phyloP scores from a whole-genome alignment of 2,113 vertebrate genomes.

The Gopherus flavomarginatus region DNA sequence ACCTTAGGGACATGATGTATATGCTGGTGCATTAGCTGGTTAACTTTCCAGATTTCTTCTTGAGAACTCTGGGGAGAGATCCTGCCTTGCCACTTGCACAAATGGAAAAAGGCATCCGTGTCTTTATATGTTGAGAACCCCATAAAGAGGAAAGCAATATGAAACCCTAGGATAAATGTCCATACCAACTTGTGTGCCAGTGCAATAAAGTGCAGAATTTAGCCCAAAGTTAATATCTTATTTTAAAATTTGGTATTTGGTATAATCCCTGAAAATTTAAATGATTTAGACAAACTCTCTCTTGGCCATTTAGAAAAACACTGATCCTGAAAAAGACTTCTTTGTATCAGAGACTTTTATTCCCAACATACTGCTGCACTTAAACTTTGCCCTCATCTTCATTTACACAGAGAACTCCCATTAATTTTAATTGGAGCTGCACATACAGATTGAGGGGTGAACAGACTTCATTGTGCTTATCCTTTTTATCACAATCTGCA shows the following conservation, averaged over 20 bases:
- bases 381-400: background rate
- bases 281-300: background rate
- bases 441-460: background rate
- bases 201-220: background rate
- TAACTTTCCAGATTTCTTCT: background rate
- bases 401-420: background rate
- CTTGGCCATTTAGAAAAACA: background rate
- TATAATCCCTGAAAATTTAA: slow-evolving; percentile 11
- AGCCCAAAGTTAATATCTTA: background rate
- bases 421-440: background rate
- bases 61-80: background rate
- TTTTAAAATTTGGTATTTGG: background rate
- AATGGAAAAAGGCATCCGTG: background rate
- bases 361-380: background rate
- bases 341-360: background rate
- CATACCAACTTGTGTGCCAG: background rate
- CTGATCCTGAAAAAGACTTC: background rate
- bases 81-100: background rate
- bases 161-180: background rate
- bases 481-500: slow-evolving; percentile 35
- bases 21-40: background rate
- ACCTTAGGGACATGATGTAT: background rate
- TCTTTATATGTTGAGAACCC: background rate
- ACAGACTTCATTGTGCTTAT: background rate
- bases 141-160: background rate